Evolutionary conservation across 2,888 invertebrate species (phyloP).

Genomic region (Sylvicola cinctus): DNA sequence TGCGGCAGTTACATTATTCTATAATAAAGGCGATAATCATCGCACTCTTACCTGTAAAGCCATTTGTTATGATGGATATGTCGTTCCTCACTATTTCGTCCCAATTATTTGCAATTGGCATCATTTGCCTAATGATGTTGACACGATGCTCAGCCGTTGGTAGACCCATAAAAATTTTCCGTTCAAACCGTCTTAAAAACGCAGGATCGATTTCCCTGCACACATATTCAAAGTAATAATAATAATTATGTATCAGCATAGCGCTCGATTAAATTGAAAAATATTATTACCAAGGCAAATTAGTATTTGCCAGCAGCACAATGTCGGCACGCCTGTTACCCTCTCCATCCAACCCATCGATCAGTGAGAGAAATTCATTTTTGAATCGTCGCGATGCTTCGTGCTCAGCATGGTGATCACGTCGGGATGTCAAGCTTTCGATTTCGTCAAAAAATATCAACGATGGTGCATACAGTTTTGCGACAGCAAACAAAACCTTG

Average conservation of each 20-base stretch:
- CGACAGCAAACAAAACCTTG: slow-evolving; percentile 71
- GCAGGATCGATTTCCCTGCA: slow-evolving; percentile 71
- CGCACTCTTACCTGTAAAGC: slow-evolving; percentile 49
- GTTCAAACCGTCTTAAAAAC: slow-evolving; percentile 70
- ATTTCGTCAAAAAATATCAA: slow-evolving; percentile 88
- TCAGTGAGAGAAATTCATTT: slow-evolving; percentile 67
- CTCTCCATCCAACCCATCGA: slow-evolving; percentile 53
- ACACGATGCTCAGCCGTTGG: slow-evolving; percentile 46
- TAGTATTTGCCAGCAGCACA: slow-evolving; percentile 71
- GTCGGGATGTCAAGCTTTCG: slow-evolving; percentile 56
- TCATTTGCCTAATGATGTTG: slow-evolving; percentile 41
- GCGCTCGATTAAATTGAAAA: neutral
- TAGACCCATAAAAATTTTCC: slow-evolving; percentile 59
- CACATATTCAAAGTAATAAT: slow-evolving; percentile 5
- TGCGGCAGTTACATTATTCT: neutral
- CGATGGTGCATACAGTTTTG: slow-evolving; percentile 64
- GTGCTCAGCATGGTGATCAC: slow-evolving; percentile 46
- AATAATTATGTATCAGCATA: neutral
- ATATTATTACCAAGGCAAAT: slow-evolving; percentile 59
- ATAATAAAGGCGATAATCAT: slow-evolving; percentile 44
- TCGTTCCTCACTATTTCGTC: slow-evolving; percentile 24
- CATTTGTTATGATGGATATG: slow-evolving; percentile 37
- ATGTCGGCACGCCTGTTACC: slow-evolving; percentile 46
- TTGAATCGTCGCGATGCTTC: slow-evolving; percentile 76
- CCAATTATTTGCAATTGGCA: slow-evolving; percentile 23